Conservation (phyloP, 2,113 vertebrate species). For the Catagonus wagneri region DNA sequence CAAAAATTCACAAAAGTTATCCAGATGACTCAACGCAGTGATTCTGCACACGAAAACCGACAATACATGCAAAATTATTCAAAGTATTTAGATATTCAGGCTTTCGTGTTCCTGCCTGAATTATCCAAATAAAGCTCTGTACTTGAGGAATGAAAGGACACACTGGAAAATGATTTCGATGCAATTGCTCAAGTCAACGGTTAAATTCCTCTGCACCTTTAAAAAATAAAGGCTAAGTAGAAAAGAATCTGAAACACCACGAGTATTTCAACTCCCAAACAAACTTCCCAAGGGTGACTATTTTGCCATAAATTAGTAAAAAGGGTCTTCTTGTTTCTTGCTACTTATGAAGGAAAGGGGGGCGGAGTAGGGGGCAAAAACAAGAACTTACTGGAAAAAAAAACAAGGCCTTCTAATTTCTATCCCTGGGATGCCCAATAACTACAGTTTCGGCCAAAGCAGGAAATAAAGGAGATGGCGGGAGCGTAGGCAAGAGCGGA, state of each 20-base stretch:
- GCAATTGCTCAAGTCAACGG: background rate
- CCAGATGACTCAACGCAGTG: background rate
- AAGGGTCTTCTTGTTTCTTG: background rate
- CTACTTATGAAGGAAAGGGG: background rate
- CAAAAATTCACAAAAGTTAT: conserved; percentile 1
- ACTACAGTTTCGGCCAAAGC: background rate
- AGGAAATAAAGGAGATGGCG: conserved; percentile 74
- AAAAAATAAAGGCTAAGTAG: background rate
- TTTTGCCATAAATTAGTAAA: background rate
- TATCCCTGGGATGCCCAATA: background rate
- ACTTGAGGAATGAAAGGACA: background rate
- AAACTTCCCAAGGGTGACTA: background rate
- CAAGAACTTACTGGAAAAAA: rapidly evolving
- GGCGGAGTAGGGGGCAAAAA: rapidly evolving
- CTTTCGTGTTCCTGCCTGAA: background rate
- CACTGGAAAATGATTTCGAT: background rate
- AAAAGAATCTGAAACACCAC: background rate
- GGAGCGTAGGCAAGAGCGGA: conserved; percentile 71
- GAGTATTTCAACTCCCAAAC: background rate
- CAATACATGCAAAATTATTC: background rate
- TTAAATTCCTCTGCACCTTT: background rate
- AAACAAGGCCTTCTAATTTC: background rate
- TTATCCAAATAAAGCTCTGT: background rate
- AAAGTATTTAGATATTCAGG: background rate
- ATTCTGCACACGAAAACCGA: background rate